phyloP scores from a whole-genome alignment of 2,888 invertebrate genomes.

The Troilus luridus region DNA sequence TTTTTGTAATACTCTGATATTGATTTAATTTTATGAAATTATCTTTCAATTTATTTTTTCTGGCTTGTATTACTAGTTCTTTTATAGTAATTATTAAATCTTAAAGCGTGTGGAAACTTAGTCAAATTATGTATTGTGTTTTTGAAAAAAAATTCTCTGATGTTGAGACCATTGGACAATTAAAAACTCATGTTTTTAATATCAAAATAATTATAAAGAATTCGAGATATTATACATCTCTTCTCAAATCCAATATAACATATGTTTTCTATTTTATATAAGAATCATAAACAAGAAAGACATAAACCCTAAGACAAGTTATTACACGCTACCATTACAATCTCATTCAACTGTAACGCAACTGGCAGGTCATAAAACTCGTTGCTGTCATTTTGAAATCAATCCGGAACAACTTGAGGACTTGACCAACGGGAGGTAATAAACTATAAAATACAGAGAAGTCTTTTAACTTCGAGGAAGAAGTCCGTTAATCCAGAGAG shows the following conservation, averaged over 20 bases:
- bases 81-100: no score
- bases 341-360: background rate
- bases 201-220: background rate
- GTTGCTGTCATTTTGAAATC: background rate
- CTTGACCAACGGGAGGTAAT: background rate
- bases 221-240: background rate
- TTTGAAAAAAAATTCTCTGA: background rate
- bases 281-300: background rate
- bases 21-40: no score
- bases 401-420: background rate
- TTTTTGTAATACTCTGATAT: no score
- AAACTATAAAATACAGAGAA: background rate
- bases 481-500: background rate
- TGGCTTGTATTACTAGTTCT: no score
- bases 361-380: background rate
- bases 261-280: background rate
- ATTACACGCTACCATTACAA: background rate
- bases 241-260: background rate
- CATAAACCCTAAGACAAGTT: background rate
- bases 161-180: background rate
- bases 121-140: background rate
- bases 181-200: background rate
- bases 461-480: background rate
- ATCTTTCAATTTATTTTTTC: no score
- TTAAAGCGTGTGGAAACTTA: no score